These are phyloP conservation scores for Proales similis DNA, from an alignment of 1,140 invertebrate genomes.

Conservation along the genomic window DNA sequence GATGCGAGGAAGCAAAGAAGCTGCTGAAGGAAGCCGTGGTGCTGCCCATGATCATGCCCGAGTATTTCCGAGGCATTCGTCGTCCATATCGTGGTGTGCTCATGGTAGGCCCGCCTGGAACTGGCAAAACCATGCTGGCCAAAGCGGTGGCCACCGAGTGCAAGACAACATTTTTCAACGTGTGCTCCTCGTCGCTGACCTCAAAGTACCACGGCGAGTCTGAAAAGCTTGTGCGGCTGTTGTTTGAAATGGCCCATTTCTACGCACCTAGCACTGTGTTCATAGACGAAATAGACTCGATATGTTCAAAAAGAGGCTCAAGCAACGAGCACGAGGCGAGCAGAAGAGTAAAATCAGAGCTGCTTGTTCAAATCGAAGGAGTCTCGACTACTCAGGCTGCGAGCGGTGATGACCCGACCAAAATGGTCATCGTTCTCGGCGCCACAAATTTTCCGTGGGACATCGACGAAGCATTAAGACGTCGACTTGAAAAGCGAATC, in stretches of 20 bases:
- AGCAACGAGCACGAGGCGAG: constrained; percentile 97
- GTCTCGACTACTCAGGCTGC: constrained; percentile 40
- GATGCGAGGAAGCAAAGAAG: constrained; percentile 85
- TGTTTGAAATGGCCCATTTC: constrained; percentile 98
- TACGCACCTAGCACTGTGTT: constrained; percentile 99
- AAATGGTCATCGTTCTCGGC: constrained; percentile 92
- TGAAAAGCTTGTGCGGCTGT: constrained; percentile 88
- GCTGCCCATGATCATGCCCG: constrained; percentile 92
- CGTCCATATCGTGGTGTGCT: constrained; percentile 86
- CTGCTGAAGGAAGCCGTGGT: constrained; percentile 94
- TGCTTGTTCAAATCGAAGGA: constrained; percentile 98
- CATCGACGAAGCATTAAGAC: constrained; percentile 88
- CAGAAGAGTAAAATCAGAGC: constrained; percentile 89
- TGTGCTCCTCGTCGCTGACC: constrained; percentile 89
- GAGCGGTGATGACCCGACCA: constrained; percentile 56
- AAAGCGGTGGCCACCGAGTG: constrained; percentile 99
- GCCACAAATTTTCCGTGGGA: constrained; percentile 99
- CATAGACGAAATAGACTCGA: constrained; percentile 97
- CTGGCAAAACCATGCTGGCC: constrained; percentile 97
- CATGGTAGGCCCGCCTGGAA: constrained; percentile 94
- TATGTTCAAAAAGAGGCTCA: constrained; percentile 87
- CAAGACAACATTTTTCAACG: constrained; percentile 97
- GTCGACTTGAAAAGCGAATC: constrained; percentile 92
- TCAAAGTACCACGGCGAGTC: constrained; percentile 98
- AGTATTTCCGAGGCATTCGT: constrained; percentile 93